Evolutionary conservation across 2,888 invertebrate genomes (phyloP).

Genomic region (Campoplex capitator): DNA sequence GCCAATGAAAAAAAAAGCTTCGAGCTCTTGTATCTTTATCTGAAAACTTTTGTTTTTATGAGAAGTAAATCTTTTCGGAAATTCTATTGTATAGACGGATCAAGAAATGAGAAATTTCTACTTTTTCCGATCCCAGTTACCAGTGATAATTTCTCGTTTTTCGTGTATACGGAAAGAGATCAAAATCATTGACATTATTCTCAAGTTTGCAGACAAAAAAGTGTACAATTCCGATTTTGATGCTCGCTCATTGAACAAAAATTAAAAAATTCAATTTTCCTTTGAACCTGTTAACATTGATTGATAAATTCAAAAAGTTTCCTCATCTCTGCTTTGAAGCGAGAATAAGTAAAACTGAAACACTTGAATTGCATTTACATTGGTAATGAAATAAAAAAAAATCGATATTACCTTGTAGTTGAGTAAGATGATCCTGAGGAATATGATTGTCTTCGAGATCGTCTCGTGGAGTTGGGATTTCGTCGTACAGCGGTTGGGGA

Average conservation of each 20-base stretch:
- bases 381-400: conserved; percentile 21
- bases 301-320: background rate
- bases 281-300: background rate
- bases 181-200: background rate
- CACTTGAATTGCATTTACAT: background rate
- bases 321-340: background rate
- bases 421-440: conserved; percentile 91
- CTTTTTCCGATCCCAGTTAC: background rate
- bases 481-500: conserved; percentile 85
- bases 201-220: background rate
- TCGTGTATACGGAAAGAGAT: background rate
- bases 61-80: background rate
- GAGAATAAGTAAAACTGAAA: background rate
- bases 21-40: background rate
- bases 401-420: conserved; percentile 85
- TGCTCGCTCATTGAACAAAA: background rate
- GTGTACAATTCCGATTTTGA: background rate
- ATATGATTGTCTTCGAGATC: conserved; percentile 87
- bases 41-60: background rate
- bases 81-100: background rate
- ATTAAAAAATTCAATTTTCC: background rate
- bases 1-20: background rate
- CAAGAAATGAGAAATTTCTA: background rate
- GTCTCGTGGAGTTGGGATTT: conserved; percentile 78
- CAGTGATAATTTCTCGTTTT: background rate